phyloP scores from a whole-genome alignment of 2,797 vertebrate species.

The Hydrophis major region DNA sequence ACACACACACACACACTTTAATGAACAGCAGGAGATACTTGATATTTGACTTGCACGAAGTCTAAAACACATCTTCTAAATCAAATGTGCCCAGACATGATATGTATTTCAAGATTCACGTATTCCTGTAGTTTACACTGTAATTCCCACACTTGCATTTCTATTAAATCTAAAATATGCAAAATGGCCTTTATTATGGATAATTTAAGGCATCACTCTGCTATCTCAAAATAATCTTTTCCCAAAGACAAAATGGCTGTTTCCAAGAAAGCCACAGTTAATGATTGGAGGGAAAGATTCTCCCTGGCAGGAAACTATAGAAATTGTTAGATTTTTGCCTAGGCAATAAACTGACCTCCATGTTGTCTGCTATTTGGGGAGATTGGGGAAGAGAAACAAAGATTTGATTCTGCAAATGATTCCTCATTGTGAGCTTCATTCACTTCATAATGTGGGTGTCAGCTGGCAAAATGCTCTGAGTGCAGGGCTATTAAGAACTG shows the following conservation, averaged over 20 bases:
- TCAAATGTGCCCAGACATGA: neutral
- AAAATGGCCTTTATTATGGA: neutral
- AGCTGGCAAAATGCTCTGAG: slow-evolving; percentile 12
- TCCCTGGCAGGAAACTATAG: neutral
- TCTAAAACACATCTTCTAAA: neutral
- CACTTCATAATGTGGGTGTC: slow-evolving; percentile 10
- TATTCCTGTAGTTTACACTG: neutral
- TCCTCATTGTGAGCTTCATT: neutral
- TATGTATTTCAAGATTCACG: neutral
- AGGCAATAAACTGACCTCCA: neutral
- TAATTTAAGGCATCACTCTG: neutral
- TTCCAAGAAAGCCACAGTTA: neutral
- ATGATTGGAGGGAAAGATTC: neutral
- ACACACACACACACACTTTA: neutral
- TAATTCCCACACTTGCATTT: neutral
- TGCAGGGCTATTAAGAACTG: neutral
- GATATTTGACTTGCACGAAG: neutral
- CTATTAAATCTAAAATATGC: neutral
- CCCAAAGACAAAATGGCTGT: neutral
- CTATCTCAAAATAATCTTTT: too few species aligned
- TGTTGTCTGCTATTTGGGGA: neutral
- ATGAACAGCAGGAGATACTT: neutral
- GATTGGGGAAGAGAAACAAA: neutral
- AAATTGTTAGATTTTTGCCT: neutral
- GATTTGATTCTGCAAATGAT: slow-evolving; percentile 3